Evolutionary conservation across 2,797 vertebrate genomes (phyloP).

Genomic region (Prionace glauca): DNA sequence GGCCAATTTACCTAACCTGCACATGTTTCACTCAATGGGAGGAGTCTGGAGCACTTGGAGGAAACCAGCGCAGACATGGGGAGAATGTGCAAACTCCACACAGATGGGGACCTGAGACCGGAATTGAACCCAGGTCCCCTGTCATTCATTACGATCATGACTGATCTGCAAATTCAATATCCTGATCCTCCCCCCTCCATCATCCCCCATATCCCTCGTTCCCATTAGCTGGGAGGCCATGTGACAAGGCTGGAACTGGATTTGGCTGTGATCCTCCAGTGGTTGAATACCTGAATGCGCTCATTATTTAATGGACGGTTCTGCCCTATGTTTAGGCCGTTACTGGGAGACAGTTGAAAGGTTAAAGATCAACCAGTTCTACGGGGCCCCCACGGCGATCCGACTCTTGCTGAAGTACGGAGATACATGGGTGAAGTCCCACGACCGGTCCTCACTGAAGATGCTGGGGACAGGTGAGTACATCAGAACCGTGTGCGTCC

Average conservation of each 20-base stretch:
- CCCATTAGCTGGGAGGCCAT: neutral
- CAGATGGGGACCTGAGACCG: too few relatives aligned
- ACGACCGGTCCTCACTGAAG: conserved; percentile 54
- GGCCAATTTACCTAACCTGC: too few relatives aligned
- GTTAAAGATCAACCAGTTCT: conserved; percentile 57
- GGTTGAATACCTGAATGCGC: neutral
- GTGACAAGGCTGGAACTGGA: neutral
- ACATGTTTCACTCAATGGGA: too few relatives aligned
- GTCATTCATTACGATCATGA: too few relatives aligned
- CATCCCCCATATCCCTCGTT: too few relatives aligned
- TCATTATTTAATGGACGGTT: neutral
- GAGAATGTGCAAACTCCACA: too few relatives aligned
- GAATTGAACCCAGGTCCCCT: too few relatives aligned
- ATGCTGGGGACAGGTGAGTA: conserved; percentile 41
- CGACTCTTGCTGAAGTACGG: conserved; percentile 52
- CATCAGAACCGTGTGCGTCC: neutral
- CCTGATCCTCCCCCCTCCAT: too few relatives aligned
- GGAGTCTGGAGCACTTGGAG: too few relatives aligned
- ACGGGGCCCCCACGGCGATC: conserved; percentile 53
- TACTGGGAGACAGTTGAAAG: conserved; percentile 58
- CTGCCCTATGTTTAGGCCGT: conserved; percentile 39
- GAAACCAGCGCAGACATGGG: too few relatives aligned
- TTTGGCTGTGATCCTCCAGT: neutral
- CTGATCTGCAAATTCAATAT: too few relatives aligned
- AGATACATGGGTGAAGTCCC: conserved; percentile 51